Evolutionary conservation across 2,888 invertebrate genomes (phyloP), one percentile per base, ranked within the genome.

Genomic region (Xestobium rufovillosum): DNA sequence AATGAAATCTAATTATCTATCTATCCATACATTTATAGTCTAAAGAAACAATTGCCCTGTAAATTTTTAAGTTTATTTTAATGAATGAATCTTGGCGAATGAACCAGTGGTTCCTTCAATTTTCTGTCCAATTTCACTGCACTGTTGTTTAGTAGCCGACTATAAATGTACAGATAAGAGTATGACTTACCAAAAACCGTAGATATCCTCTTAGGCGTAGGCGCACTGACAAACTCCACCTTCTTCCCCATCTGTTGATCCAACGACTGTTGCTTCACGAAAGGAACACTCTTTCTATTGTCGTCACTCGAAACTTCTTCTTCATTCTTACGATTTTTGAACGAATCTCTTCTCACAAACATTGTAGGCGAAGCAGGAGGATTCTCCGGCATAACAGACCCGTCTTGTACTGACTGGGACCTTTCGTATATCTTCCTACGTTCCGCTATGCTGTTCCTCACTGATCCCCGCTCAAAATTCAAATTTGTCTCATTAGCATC

Each of bases 201-300:
- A 0, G 87, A 88, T 0, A 86, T 88, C 50, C 88, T 71, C 55
- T 88, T 88, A 0, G 86, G 83, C 1, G 82, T 76, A 2, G 82
- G 77, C 4, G 68, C 65, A 2, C 63, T 54, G 15, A 63, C 60
- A 2, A 59, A 56, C 38, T 71, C 70, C 4, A 61, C 63, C 45
- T 70, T 68, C 40, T 52, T 55, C 9, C 49, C 50, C 6, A 64
- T 49, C 15, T 63, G 62, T 1, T 67, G 65, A 57, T 72, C 71
- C 55, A 69, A 59, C 26, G 69, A 68, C 39, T 71, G 69, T 40
- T 73, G 71, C 15, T 69, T 66, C 2, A 67, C 50, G 45, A 71
- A 62, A 1, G 67, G 65, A 4, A 62, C 55, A 27, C 59, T 63
- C 48, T 70, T 70, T 39, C 68, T 67, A 13, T 61, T 61, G 26